Percentiles rank a stretch among this genome's conserved stretches.
These are phyloP conservation scores for Actias luna DNA, from an alignment of 2,888 invertebrate species.

Conservation along the genomic window DNA sequence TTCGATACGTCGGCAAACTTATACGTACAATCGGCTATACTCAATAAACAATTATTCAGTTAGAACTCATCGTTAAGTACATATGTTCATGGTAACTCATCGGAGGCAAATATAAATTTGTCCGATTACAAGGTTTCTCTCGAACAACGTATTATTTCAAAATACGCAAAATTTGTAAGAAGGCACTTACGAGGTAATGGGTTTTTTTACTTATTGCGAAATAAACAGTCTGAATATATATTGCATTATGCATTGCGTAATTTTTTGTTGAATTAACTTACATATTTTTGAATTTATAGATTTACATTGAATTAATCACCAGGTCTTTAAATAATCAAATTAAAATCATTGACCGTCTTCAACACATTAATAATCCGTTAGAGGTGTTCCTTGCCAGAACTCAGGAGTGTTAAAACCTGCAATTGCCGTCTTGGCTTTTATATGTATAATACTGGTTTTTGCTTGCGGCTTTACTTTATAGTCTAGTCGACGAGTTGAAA, in stretches of 20 bases:
- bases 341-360: too few species aligned
- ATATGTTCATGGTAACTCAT: not conserved
- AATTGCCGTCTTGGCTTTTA: too few species aligned
- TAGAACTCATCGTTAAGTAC: not conserved
- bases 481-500: too few species aligned
- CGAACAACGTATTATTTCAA: slow-evolving; percentile 17
- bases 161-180: slow-evolving; percentile 19
- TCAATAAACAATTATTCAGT: slow-evolving; percentile 1
- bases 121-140: slow-evolving; percentile 20
- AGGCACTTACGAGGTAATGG: slow-evolving; percentile 23
- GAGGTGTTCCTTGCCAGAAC: too few species aligned
- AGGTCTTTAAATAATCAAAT: too few species aligned
- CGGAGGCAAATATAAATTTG: slow-evolving; percentile 2
- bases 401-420: too few species aligned
- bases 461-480: too few species aligned
- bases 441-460: too few species aligned
- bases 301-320: too few species aligned
- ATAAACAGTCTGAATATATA: slow-evolving; percentile 16
- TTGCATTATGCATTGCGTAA: not conserved
- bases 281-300: not conserved
- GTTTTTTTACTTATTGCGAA: slow-evolving; percentile 29
- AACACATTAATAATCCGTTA: too few species aligned
- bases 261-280: not conserved
- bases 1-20: slow-evolving; percentile 23
- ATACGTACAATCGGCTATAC: slow-evolving; percentile 21